phyloP scores from a whole-genome alignment of 2,797 vertebrate species.

The Chrosomus eos region DNA sequence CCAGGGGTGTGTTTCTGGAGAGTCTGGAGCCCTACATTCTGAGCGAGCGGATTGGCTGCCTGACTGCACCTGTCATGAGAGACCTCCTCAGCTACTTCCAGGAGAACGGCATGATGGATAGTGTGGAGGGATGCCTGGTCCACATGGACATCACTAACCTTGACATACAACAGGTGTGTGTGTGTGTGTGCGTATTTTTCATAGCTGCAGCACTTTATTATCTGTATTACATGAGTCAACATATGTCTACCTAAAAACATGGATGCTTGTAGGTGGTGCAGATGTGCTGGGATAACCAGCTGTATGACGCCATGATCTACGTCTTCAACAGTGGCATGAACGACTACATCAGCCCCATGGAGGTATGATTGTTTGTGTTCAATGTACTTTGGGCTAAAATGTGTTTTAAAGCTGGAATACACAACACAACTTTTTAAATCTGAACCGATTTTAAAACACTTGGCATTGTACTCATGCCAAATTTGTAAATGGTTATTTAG shows the following conservation, averaged over 20 bases:
- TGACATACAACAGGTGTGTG: slow-evolving; percentile 94
- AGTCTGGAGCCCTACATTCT: slow-evolving; percentile 92
- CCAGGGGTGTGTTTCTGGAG: slow-evolving; percentile 93
- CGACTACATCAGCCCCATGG: slow-evolving; percentile 95
- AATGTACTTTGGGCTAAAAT: neutral
- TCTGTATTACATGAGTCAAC: neutral
- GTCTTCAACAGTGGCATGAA: slow-evolving; percentile 97
- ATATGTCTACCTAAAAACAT: neutral
- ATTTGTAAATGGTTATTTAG: neutral
- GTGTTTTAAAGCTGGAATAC: neutral
- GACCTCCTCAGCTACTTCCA: slow-evolving; percentile 94
- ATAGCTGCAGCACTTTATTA: neutral
- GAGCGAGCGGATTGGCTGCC: slow-evolving; percentile 88
- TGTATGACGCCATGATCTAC: slow-evolving; percentile 97
- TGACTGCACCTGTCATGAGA: slow-evolving; percentile 92
- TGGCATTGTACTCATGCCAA: neutral
- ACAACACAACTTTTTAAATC: neutral
- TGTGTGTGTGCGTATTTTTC: slow-evolving; percentile 64
- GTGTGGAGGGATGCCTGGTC: slow-evolving; percentile 93
- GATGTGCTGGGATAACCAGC: slow-evolving; percentile 93
- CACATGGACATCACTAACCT: slow-evolving; percentile 97
- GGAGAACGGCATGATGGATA: slow-evolving; percentile 91
- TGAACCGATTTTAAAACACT: neutral
- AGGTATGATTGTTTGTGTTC: slow-evolving; percentile 75
- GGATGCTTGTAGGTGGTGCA: slow-evolving; percentile 83